Conservation (phyloP, 2,113 vertebrate genomes). For the Lates calcarifer region DNA sequence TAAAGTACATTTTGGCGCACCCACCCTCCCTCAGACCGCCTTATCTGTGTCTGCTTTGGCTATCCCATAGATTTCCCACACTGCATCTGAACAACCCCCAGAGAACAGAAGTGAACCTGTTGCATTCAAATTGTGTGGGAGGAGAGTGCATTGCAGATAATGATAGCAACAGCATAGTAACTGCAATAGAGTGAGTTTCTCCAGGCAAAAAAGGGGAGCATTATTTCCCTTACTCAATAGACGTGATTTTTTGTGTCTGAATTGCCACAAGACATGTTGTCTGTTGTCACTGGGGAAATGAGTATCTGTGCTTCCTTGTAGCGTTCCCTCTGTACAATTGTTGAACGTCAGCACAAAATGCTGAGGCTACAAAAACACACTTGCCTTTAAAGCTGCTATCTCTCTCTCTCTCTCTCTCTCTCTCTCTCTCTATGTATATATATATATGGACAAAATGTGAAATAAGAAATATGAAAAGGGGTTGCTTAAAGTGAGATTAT, state of each 20-base stretch:
- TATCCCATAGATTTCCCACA: conserved; percentile 37
- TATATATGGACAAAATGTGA: no score
- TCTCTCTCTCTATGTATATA: no score
- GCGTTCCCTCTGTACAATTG: not conserved
- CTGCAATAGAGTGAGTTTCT: conserved; percentile 33
- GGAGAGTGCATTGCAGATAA: conserved; percentile 36
- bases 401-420: no score
- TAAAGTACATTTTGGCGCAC: not conserved
- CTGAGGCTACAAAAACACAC: not conserved
- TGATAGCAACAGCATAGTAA: conserved; percentile 45
- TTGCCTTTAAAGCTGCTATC: conserved; percentile 6
- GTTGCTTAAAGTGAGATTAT: not conserved
- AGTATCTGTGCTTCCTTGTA: not conserved
- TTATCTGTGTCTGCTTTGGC: conserved; percentile 10
- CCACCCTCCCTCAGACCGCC: not conserved
- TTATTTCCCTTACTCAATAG: conserved; percentile 17
- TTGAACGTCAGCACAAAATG: conserved; percentile 9
- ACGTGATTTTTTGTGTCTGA: conserved; percentile 17
- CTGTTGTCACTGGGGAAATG: conserved; percentile 12
- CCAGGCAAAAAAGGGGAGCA: conserved; percentile 21
- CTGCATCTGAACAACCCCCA: conserved; percentile 20
- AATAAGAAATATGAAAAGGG: not conserved
- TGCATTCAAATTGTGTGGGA: conserved; percentile 49
- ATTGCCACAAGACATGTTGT: conserved; percentile 13
- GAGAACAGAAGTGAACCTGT: conserved; percentile 52